Percentiles rank a stretch among this genome's conserved stretches.
phyloP scores from a whole-genome alignment of 2,113 vertebrate species.

The Callorhinus ursinus region DNA sequence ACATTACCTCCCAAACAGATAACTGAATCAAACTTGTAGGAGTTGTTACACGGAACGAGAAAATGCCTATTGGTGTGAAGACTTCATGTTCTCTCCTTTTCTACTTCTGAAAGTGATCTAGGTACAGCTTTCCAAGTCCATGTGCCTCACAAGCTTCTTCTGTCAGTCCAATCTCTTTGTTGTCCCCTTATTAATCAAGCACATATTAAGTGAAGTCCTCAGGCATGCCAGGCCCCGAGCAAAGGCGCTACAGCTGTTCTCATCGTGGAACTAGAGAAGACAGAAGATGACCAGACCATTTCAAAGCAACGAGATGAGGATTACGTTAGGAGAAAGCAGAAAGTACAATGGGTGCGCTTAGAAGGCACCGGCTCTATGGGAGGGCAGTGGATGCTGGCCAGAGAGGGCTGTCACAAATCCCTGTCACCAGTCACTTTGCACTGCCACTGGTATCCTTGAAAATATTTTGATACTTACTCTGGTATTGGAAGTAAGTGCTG shows the following conservation, averaged over 20 bases:
- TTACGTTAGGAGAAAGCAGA: neutral
- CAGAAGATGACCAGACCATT: neutral
- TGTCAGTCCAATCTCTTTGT: neutral
- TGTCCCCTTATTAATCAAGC: neutral
- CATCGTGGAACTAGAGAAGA: neutral
- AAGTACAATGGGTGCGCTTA: neutral
- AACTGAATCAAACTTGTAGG: neutral
- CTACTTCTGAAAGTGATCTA: neutral
- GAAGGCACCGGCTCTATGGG: neutral
- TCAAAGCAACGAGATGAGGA: neutral
- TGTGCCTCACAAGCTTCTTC: neutral
- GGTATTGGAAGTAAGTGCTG: neutral
- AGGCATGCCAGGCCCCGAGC: neutral
- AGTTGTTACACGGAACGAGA: neutral
- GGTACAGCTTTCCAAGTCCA: neutral
- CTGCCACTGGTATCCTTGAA: neutral
- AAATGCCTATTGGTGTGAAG: neutral
- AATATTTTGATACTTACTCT: neutral
- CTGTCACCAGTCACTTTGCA: neutral
- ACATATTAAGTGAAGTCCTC: neutral
- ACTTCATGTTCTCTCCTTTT: neutral
- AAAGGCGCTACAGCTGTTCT: neutral
- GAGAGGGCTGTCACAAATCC: neutral
- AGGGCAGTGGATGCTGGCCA: accelerated
- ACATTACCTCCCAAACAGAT: neutral